Evolutionary conservation across 30 jellyfish, hydroid and myxozoan genomes (phyloP).

Genomic region (Sanderia malayensis): DNA sequence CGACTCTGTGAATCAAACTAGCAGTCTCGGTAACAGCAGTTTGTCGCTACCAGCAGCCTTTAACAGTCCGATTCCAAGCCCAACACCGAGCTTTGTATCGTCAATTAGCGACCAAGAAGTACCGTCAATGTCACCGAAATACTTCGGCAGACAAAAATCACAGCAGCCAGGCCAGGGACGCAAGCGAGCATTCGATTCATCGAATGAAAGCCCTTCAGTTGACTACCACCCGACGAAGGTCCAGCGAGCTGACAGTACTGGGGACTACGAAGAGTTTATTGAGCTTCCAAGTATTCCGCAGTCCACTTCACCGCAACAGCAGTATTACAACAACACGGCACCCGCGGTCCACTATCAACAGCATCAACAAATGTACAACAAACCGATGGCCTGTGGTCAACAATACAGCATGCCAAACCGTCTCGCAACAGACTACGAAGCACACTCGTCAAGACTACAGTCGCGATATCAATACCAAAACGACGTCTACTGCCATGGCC

Average conservation of each 20-base stretch:
- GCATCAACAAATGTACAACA: background rate
- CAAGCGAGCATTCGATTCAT: constrained; percentile 38
- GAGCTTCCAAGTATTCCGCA: background rate
- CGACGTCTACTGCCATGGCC: background rate
- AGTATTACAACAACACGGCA: background rate
- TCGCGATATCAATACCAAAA: background rate
- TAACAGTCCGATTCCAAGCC: constrained; percentile 62
- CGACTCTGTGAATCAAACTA: background rate
- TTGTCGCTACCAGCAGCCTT: constrained; percentile 24
- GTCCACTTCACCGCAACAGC: constrained; percentile 12
- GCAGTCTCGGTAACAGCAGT: too few species aligned
- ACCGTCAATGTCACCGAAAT: constrained; percentile 63
- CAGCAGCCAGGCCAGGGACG: constrained; percentile 46
- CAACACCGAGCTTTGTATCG: constrained; percentile 59
- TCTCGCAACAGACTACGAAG: background rate
- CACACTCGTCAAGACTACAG: background rate
- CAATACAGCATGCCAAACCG: background rate
- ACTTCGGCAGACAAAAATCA: constrained; percentile 21
- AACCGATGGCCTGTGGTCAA: background rate
- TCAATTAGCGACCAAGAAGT: constrained; percentile 64
- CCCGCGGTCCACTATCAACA: background rate
- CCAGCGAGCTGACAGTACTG: constrained; percentile 61
- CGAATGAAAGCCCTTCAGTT: constrained; percentile 24
- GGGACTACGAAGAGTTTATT: constrained; percentile 49
- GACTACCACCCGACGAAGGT: constrained; percentile 33